phyloP scores from a whole-genome alignment of 2,888 invertebrate species.

The Hypena proboscidalis region DNA sequence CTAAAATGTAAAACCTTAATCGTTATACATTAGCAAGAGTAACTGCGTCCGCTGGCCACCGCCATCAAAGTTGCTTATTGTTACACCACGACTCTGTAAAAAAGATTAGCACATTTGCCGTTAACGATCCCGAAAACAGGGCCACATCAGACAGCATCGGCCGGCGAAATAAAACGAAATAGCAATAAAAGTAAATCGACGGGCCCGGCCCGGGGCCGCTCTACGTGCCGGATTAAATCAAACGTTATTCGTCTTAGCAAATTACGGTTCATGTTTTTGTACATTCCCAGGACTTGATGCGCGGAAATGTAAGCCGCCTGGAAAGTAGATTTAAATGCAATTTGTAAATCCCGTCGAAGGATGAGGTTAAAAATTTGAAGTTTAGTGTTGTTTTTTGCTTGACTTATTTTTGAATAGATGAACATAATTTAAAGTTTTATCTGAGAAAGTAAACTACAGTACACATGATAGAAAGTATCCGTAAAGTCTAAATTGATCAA shows the following conservation, averaged over 20 bases:
- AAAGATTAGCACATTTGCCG: slow-evolving; percentile 82
- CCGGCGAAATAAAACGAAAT: slow-evolving; percentile 78
- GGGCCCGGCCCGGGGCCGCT: slow-evolving; percentile 60
- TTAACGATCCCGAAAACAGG: slow-evolving; percentile 82
- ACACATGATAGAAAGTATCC: no score
- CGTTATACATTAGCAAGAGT: slow-evolving; percentile 64
- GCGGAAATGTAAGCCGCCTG: slow-evolving; percentile 65
- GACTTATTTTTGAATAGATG: no score
- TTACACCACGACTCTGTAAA: slow-evolving; percentile 70
- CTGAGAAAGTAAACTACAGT: no score
- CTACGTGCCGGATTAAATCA: slow-evolving; percentile 82
- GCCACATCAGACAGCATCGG: slow-evolving; percentile 72
- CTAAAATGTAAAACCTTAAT: slow-evolving; percentile 68
- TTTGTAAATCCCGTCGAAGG: slow-evolving; percentile 55
- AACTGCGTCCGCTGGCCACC: slow-evolving; percentile 60
- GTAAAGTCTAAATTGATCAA: not conserved
- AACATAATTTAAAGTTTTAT: no score
- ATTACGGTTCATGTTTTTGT: slow-evolving; percentile 79
- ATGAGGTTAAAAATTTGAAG: no score
- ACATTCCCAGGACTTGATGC: slow-evolving; percentile 66
- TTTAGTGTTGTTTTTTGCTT: no score
- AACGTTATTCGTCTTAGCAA: slow-evolving; percentile 83
- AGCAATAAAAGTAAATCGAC: slow-evolving; percentile 83
- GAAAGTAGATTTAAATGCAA: slow-evolving; percentile 66
- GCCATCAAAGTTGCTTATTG: slow-evolving; percentile 70